Percentiles rank a stretch among this genome's conserved stretches.
Conservation (phyloP, 2,888 invertebrate genomes). For the Noctua fimbriata region DNA sequence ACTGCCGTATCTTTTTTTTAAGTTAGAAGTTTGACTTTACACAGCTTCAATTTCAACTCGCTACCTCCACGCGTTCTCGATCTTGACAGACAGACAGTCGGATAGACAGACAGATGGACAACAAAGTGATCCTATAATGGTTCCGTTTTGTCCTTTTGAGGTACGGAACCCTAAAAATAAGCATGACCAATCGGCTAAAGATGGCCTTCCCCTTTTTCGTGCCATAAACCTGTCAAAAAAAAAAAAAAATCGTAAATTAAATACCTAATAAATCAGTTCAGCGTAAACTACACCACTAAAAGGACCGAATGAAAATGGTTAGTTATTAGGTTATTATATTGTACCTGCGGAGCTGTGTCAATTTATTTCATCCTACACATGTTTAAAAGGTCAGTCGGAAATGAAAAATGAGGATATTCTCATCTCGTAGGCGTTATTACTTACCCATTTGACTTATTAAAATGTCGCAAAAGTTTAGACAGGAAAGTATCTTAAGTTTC, state of each 20-base stretch:
- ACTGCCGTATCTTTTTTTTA: too few species aligned
- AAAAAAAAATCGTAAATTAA: background rate
- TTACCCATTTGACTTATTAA: constrained; percentile 18
- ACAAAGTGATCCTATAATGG: too few species aligned
- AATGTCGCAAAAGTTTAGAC: constrained; percentile 9
- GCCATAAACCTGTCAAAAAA: background rate
- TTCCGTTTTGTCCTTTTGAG: too few species aligned
- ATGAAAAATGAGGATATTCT: background rate
- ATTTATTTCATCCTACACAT: constrained; percentile 11
- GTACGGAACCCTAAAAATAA: background rate
- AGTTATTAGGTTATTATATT: background rate
- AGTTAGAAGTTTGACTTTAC: too few species aligned
- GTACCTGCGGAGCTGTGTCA: background rate
- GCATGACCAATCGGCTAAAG: background rate
- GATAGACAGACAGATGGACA: too few species aligned
- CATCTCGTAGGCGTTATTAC: constrained; percentile 3
- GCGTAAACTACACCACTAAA: background rate
- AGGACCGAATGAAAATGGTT: background rate
- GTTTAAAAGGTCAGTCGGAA: constrained; percentile 30
- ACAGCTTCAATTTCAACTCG: too few species aligned
- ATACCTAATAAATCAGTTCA: background rate
- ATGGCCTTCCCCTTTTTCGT: background rate
- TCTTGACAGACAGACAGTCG: too few species aligned
- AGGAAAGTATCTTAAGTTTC: constrained; percentile 15
- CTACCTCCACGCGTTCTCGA: too few species aligned